Base-by-base conservation (phyloP, 2,888 invertebrate species). In the Dexiosoma caninum region DNA sequence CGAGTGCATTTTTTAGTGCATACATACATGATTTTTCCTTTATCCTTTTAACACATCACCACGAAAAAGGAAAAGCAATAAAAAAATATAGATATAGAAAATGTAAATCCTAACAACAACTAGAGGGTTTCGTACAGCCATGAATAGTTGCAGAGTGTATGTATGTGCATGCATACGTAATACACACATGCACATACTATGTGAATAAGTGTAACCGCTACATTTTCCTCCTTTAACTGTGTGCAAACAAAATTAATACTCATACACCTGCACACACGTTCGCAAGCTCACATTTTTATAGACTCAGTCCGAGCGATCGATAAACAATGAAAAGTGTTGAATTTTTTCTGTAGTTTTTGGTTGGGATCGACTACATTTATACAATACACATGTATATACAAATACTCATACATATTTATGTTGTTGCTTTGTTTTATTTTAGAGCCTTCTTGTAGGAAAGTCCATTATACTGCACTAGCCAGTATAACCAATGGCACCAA, bases 281-380 rank as follows among this genome's bases (percentile, higher is more conserved):
- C 16, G 60, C 16, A 67, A 12, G 44, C 9, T 30, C 4, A 37
- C 12, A 55, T 27, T 55, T 16, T 21, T 46, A 69, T 40, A 74
- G 60, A 49, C 44, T 40, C 67, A 80, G 71, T 69, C 57, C 81
- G 69, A 27, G 49, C 82, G 71, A 83, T 84, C 83, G 82, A 84
- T 84, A 83, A 83, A 72, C 82, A 82, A 80, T 82, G 80, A 83
- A 81, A 83, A 83, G 83, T 83, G 83, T 84, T 84, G 81, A 83
- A 83, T 83, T 77, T 83, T 83, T 83, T 60, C 83, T 84, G 53
- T 55, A 21, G 44, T 74, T 79, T 60, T 80, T 55, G 59, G 64
- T 75, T 80, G 59, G 71, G 60, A 44, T 80, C 76, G 30, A 60
- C 64, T 75, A 57, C 51, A 55, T 78, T 53, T 14, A 16, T 72